Conservation (phyloP, 2,888 invertebrate genomes). For the Uloborus plumipes region DNA sequence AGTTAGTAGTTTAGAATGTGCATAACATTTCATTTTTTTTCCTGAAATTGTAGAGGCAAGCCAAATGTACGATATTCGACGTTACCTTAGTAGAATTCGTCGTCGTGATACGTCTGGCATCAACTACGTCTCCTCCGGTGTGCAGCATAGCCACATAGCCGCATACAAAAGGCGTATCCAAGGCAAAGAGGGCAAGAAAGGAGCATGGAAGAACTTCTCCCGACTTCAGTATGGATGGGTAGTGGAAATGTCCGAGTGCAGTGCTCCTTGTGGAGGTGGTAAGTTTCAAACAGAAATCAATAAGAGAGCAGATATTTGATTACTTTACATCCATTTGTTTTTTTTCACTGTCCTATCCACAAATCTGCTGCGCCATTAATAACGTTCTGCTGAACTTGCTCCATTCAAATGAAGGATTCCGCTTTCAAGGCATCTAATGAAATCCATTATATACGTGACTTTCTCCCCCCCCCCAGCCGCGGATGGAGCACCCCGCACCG, state of each 20-base stretch:
- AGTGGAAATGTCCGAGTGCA: conserved; percentile 66
- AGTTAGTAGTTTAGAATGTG: too few species aligned
- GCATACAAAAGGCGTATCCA: background rate
- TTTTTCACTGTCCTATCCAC: too few species aligned
- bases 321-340: too few species aligned
- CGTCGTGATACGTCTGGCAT: conserved; percentile 50
- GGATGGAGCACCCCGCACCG: too few species aligned
- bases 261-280: conserved; percentile 65
- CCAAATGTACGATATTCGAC: conserved; percentile 59
- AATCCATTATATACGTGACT: too few species aligned
- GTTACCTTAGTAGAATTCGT: conserved; percentile 44
- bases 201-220: conserved; percentile 25
- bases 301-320: too few species aligned
- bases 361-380: too few species aligned
- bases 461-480: too few species aligned
- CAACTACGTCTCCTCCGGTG: conserved; percentile 35
- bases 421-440: too few species aligned
- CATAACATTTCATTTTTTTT: background rate
- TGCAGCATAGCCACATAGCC: conserved; percentile 34
- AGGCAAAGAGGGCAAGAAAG: conserved; percentile 13
- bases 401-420: too few species aligned
- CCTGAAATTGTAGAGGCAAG: conserved; percentile 21
- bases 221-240: conserved; percentile 63
- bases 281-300: background rate
- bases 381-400: too few species aligned